These are phyloP conservation scores for Trinorchestia longiramus DNA, from an alignment of 1,140 invertebrate genomes.

Conservation along the genomic window DNA sequence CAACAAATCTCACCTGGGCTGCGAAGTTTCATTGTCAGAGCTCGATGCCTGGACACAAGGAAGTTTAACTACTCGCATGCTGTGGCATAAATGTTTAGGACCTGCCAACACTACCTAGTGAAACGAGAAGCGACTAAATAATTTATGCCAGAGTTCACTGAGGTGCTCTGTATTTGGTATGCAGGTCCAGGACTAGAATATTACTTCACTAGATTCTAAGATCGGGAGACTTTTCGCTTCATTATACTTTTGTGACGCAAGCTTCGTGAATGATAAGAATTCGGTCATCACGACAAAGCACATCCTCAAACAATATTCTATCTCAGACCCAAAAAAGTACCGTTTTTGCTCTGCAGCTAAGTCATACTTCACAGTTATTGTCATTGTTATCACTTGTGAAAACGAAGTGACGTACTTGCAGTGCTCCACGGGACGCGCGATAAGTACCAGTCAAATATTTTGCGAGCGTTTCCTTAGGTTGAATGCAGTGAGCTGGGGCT, in stretches of 20 bases:
- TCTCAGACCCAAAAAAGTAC: neutral
- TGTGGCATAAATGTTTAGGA: neutral
- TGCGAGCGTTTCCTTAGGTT: neutral
- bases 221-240: neutral
- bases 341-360: neutral
- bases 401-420: neutral
- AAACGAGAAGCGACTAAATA: neutral
- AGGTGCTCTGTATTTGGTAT: neutral
- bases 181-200: neutral
- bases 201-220: neutral
- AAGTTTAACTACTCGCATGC: neutral
- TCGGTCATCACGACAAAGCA: neutral
- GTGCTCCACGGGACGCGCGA: neutral
- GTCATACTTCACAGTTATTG: neutral
- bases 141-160: neutral
- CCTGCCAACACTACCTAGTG: neutral
- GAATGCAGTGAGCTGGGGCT: neutral
- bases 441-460: neutral
- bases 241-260: neutral
- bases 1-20: slow-evolving; percentile 14
- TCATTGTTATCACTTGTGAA: neutral
- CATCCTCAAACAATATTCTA: neutral
- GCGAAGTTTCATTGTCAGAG: neutral
- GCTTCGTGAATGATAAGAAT: neutral
- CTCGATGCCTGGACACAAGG: neutral